A percentile compares a stretch with the other conserved stretches of the same genome.
Evolutionary conservation across 2,113 vertebrate species (phyloP).

Genomic region (Odontesthes bonariensis): DNA sequence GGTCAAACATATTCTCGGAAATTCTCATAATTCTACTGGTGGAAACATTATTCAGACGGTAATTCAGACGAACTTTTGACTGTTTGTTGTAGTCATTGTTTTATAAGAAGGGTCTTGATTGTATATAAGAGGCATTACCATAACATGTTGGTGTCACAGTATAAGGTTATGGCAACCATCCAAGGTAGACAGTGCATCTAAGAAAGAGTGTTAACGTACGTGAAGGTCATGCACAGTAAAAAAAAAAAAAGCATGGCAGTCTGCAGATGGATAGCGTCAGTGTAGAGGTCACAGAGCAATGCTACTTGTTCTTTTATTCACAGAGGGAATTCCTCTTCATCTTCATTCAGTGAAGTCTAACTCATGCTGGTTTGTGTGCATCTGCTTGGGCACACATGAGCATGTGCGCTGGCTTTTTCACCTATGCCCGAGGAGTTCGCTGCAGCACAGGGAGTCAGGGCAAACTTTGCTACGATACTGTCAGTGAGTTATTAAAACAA

Average conservation of each 20-base stretch:
- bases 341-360: slow-evolving; percentile 24
- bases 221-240: slow-evolving; percentile 50
- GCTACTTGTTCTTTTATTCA: slow-evolving; percentile 60
- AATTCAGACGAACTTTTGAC: not conserved
- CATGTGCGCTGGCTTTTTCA: slow-evolving; percentile 33
- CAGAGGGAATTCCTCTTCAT: slow-evolving; percentile 60
- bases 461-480: slow-evolving; percentile 67
- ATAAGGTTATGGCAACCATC: slow-evolving; percentile 37
- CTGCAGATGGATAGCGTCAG: slow-evolving; percentile 49
- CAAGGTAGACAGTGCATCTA: slow-evolving; percentile 12
- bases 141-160: slow-evolving; percentile 30
- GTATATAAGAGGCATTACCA: not conserved
- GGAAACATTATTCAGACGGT: not conserved
- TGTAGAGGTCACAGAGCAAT: slow-evolving; percentile 19
- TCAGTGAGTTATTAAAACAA: slow-evolving; percentile 84
- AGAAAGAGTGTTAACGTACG: slow-evolving; percentile 30
- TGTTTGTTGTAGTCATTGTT: not conserved
- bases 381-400: not conserved
- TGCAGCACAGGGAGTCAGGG: slow-evolving; percentile 53
- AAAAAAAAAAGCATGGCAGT: slow-evolving; percentile 39
- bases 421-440: slow-evolving; percentile 64
- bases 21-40: not conserved
- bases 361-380: not conserved
- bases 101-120: not conserved
- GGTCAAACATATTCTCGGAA: slow-evolving; percentile 19